Evolutionary conservation across 2,113 vertebrate genomes (phyloP).

Genomic region (Aegotheles bennettii): DNA sequence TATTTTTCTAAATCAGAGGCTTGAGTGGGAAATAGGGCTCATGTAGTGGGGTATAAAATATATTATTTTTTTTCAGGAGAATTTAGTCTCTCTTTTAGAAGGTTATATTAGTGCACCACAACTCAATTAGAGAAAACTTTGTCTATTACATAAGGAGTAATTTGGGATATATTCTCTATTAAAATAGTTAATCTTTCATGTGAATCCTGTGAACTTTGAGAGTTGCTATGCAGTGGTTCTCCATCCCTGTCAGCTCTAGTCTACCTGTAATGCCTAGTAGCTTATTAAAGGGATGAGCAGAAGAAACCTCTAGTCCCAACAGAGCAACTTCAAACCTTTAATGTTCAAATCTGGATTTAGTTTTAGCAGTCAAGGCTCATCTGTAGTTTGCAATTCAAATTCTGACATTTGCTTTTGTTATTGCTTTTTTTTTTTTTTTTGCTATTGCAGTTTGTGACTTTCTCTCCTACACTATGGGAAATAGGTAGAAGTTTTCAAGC

Average conservation of each 20-base stretch:
- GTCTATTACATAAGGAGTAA: not conserved
- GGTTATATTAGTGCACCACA: not conserved
- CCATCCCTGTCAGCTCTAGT: no score
- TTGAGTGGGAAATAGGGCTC: not conserved
- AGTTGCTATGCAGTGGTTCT: not conserved
- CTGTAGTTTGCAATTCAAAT: conserved; percentile 15
- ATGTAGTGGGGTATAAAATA: not conserved
- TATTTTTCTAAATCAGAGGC: not conserved
- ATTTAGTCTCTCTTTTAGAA: not conserved
- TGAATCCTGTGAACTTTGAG: not conserved
- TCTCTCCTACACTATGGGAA: not conserved
- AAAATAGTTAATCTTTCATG: not conserved
- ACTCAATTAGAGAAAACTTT: not conserved
- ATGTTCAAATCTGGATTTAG: not conserved
- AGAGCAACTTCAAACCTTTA: not conserved
- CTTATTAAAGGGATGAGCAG: not conserved
- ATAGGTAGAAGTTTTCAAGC: not conserved
- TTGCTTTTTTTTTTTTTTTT: not conserved
- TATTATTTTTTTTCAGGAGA: not conserved
- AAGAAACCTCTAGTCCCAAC: not conserved
- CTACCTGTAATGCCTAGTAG: not conserved
- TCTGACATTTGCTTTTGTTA: not conserved
- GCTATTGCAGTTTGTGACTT: not conserved
- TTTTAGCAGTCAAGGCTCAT: not conserved
- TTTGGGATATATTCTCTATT: not conserved